A percentile compares a stretch with the other conserved stretches of the same genome.
Conservation (phyloP, 1,140 invertebrate species). For the Phenacoccus solenopsis region DNA sequence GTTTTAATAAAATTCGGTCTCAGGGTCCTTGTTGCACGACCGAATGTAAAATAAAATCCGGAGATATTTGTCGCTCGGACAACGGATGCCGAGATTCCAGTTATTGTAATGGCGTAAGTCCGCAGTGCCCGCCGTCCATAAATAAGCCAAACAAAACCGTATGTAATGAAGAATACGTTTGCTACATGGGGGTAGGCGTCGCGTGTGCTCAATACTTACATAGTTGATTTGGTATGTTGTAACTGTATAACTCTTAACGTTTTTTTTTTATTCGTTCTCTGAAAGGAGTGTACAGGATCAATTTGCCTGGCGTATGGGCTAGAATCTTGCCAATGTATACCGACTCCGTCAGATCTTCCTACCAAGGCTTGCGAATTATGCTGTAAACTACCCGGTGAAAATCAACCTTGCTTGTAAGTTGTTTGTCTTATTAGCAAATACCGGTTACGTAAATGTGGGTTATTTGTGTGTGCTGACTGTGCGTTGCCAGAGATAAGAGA, state of each 20-base stretch:
- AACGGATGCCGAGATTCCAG: conserved; percentile 85
- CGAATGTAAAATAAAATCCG: conserved; percentile 69
- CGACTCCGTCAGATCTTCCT: conserved; percentile 55
- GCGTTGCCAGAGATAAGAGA: no score
- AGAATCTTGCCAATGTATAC: conserved; percentile 88
- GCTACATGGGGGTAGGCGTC: conserved; percentile 80
- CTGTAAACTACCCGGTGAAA: conserved; percentile 73
- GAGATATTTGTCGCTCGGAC: conserved; percentile 81
- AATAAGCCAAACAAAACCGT: conserved; percentile 89
- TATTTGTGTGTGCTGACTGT: no score
- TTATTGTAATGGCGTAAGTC: conserved; percentile 72
- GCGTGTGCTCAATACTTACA: background rate
- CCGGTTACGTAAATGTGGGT: no score
- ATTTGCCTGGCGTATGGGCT: conserved; percentile 86
- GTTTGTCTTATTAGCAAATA: no score
- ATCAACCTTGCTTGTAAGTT: conserved; percentile 51
- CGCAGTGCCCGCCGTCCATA: conserved; percentile 76
- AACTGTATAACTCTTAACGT: no score
- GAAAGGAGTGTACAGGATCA: conserved; percentile 76
- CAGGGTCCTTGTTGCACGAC: conserved; percentile 91
- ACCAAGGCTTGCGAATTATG: conserved; percentile 82
- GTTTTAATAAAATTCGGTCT: conserved; percentile 28
- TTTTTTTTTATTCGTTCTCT: background rate
- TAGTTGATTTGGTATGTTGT: background rate
- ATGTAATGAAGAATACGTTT: conserved; percentile 86